Conservation (phyloP, 2,888 invertebrate genomes). For the Cantharis lateralis region DNA sequence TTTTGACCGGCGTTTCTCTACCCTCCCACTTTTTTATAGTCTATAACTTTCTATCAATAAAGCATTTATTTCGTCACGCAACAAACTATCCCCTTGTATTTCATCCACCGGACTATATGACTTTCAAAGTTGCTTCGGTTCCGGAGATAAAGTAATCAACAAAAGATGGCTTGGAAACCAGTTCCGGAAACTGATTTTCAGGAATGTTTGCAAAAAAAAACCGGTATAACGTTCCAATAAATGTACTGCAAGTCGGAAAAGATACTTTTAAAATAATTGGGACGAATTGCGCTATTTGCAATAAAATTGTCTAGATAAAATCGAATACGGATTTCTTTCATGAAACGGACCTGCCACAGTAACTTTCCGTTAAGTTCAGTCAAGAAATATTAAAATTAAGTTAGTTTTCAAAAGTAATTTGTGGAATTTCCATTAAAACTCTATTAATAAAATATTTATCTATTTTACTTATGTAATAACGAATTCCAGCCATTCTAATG, state of each 20-base stretch:
- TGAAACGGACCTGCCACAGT: not conserved
- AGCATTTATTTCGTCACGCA: not conserved
- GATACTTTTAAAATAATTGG: not conserved
- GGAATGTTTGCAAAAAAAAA: not conserved
- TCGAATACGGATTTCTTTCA: not conserved
- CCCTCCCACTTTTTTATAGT: not conserved
- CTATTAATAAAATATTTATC: too few species aligned
- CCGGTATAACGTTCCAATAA: not conserved
- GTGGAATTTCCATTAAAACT: too few species aligned
- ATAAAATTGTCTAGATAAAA: not conserved
- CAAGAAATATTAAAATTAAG: too few species aligned
- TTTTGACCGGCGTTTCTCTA: not conserved
- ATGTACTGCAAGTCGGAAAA: not conserved
- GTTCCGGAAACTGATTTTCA: not conserved
- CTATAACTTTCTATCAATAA: not conserved
- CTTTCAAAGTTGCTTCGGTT: not conserved
- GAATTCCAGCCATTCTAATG: too few species aligned
- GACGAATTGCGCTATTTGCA: not conserved
- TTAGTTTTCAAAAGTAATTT: too few species aligned
- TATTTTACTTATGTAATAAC: too few species aligned
- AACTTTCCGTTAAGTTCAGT: too few species aligned
- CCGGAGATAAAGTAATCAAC: not conserved
- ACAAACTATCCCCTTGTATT: not conserved
- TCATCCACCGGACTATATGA: not conserved
- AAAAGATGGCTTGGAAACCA: not conserved